phyloP scores from a whole-genome alignment of 2,888 invertebrate species.

The Blera fallax region DNA sequence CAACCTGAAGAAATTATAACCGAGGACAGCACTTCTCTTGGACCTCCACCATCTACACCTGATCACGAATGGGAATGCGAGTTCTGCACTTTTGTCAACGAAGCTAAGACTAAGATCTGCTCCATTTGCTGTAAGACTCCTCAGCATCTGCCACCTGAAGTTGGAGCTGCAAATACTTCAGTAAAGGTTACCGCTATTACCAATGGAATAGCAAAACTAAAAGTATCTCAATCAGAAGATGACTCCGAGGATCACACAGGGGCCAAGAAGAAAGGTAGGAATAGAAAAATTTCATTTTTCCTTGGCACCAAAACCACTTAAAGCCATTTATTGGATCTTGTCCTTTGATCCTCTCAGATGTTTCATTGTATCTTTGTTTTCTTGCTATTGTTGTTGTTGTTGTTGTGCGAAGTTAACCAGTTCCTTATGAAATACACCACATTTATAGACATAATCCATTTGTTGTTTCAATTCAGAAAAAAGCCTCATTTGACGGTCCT shows the following conservation, averaged over 20 bases:
- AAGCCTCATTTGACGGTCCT: conserved; percentile 23
- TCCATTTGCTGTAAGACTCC: conserved; percentile 93
- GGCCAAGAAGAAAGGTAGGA: conserved; percentile 86
- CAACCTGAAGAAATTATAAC: not conserved
- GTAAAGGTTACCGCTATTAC: conserved; percentile 56
- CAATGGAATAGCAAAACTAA: conserved; percentile 69
- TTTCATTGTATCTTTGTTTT: conserved; percentile 11
- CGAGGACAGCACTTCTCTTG: conserved; percentile 75
- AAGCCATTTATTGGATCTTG: conserved; percentile 47
- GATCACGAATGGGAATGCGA: conserved; percentile 91
- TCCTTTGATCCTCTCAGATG: not conserved
- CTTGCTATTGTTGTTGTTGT: conserved; percentile 30
- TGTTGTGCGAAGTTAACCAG: conserved; percentile 40
- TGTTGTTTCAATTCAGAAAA: conserved; percentile 64
- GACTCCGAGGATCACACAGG: conserved; percentile 76
- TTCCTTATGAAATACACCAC: conserved; percentile 66
- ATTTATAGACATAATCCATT: conserved; percentile 50
- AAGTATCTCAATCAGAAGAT: conserved; percentile 75
- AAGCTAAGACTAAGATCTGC: conserved; percentile 90
- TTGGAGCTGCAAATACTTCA: conserved; percentile 47
- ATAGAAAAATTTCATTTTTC: conserved; percentile 89
- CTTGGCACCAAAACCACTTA: conserved; percentile 85
- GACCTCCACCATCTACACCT: conserved; percentile 83
- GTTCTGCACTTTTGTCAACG: conserved; percentile 94
- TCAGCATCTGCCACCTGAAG: conserved; percentile 73